phyloP scores from a whole-genome alignment of 2,113 vertebrate species.

The Muntiacus muntjak region DNA sequence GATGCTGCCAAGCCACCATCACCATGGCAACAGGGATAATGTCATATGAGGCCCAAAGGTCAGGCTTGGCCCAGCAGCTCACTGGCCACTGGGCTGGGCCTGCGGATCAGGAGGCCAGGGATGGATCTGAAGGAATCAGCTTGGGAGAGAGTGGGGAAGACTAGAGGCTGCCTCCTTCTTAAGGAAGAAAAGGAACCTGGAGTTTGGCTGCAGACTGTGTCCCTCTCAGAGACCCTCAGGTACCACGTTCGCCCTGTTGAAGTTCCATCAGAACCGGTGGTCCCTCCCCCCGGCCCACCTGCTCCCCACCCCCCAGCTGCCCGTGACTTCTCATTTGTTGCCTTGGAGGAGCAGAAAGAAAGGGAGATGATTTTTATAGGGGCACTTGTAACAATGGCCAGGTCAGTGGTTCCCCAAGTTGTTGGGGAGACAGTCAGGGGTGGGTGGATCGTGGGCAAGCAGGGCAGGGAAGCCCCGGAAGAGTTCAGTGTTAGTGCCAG shows the following conservation, averaged over 20 bases:
- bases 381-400: not conserved
- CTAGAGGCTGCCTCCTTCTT: not conserved
- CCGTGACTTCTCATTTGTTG: not conserved
- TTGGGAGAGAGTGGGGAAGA: not conserved
- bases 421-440: not conserved
- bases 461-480: not conserved
- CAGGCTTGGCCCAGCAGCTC: constrained; percentile 17
- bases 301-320: not conserved
- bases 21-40: constrained; percentile 54
- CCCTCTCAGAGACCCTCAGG: not conserved
- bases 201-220: not conserved
- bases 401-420: accelerated
- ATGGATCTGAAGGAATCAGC: not conserved
- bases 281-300: not conserved
- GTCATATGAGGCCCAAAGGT: constrained; percentile 45
- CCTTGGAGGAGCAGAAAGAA: not conserved
- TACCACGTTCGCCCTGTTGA: not conserved
- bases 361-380: not conserved
- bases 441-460: not conserved
- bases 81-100: not conserved
- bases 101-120: not conserved
- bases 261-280: not conserved
- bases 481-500: not conserved
- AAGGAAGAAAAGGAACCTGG: not conserved
- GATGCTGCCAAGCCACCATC: not conserved